Base-by-base conservation (phyloP, 1,140 invertebrate genomes). In the Ptiloglossa arizonensis region DNA sequence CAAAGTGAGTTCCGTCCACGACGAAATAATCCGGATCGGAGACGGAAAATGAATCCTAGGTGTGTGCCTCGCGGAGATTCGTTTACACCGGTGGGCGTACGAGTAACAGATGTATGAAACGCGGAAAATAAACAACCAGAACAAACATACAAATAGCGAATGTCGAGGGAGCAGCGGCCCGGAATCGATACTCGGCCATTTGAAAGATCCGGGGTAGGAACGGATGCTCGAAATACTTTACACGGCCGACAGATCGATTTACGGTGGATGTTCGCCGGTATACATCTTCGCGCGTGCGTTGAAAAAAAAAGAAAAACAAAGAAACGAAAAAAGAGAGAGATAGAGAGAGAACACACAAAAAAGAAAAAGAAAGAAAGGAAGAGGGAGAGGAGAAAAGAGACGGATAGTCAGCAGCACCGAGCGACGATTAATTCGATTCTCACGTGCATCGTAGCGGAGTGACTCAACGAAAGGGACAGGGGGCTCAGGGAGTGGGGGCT, bases 391-490 rank as follows among this genome's bases (percentile, higher is more conserved):
- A 52, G 17, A 3, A 0, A 15, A 32, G 8, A 17, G 15, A 29
- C 6, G 17, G 13, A 8, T 5, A 8, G 50, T 6, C 19, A 5
- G 41, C 22, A 41, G 32, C n/a, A n/a, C 46, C 41, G 48, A 27
- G 19, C n/a, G 46, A 73, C 62, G 72, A 73, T 80, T 84, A 84
- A 84, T 83, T 80, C 72, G 66, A 83, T 84, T 84, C 81, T 75
- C 76, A 48, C 69, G 73, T 50, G 57, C 24, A 48, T 38, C 41
- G 38, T 19, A 32, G 24, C 32, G 50, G 52, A 46, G 52, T 73
- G 72, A 76, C 62, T 69, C 67, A 80, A 77, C 68, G 72, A 38
- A 46, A 15, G 19, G 32, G 6, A 1, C 29, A 2, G 35, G 22
- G 59, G 48, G 22, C 11, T 15, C 32, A n/a, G n/a, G n/a, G n/a